These are phyloP conservation scores for Lamellibrachia luymesi DNA, from an alignment of 1,140 invertebrate genomes.

Conservation along the genomic window DNA sequence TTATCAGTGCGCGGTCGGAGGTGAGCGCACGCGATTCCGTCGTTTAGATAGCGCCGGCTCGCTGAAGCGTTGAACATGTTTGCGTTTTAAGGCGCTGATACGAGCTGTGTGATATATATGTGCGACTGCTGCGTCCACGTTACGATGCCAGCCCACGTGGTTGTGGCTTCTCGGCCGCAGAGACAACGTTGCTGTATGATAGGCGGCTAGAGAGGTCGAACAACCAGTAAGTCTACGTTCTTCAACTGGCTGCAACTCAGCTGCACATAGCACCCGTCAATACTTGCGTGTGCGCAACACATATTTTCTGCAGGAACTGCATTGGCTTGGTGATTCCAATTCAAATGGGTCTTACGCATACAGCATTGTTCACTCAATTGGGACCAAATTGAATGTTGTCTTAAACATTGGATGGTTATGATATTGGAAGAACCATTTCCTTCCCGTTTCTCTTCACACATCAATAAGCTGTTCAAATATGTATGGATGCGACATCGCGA, in stretches of 20 bases:
- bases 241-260: neutral
- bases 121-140: neutral
- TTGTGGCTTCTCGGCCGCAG: neutral
- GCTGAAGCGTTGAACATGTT: neutral
- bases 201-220: neutral
- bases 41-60: neutral
- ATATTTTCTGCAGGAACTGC: no score
- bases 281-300: neutral
- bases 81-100: neutral
- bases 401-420: no score
- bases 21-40: neutral
- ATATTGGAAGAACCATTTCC: no score
- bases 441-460: no score
- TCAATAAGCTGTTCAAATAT: no score
- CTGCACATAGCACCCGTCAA: neutral
- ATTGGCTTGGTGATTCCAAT: no score
- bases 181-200: neutral
- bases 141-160: neutral
- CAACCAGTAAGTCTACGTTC: neutral
- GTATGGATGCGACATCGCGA: no score
- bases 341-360: no score
- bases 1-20: neutral
- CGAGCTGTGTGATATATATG: neutral
- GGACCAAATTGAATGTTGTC: no score
- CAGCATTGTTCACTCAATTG: no score